A percentile compares a stretch with the other conserved stretches of the same genome.
Evolutionary conservation across 37 sponge, comb jelly and placozoan genomes (phyloP).

Genomic region (Spongilla lacustris): DNA sequence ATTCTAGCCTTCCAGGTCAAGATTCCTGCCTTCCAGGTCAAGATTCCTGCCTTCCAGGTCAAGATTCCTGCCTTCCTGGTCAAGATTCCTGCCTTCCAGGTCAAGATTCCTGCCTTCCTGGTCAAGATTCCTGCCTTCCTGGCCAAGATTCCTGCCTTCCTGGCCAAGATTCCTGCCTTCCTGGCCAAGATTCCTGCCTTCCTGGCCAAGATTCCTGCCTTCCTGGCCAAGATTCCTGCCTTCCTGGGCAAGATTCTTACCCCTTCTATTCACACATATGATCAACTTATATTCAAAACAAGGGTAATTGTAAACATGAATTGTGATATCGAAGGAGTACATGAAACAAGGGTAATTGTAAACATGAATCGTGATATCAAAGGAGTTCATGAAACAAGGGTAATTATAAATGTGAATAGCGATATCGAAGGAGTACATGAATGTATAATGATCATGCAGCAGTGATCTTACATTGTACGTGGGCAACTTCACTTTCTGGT

Average conservation of each 20-base stretch:
- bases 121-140: neutral
- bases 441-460: neutral
- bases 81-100: neutral
- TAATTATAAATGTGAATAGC: neutral
- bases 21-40: no score
- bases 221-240: neutral
- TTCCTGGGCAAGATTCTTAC: constrained; percentile 1
- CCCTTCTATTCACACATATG: constrained; percentile 1
- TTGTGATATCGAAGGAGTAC: no score
- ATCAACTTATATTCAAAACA: constrained; percentile 1
- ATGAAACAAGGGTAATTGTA: neutral
- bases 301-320: neutral
- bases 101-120: neutral
- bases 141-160: neutral
- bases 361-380: neutral
- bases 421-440: neutral
- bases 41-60: no score
- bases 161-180: neutral
- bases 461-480: constrained; percentile 1
- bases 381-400: neutral
- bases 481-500: neutral
- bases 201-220: neutral
- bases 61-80: no score
- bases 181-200: neutral
- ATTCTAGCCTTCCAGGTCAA: no score